Evolutionary conservation across 2,797 vertebrate species (phyloP), one percentile per base, ranked within the genome.

Genomic region (Anguilla marmorata): DNA sequence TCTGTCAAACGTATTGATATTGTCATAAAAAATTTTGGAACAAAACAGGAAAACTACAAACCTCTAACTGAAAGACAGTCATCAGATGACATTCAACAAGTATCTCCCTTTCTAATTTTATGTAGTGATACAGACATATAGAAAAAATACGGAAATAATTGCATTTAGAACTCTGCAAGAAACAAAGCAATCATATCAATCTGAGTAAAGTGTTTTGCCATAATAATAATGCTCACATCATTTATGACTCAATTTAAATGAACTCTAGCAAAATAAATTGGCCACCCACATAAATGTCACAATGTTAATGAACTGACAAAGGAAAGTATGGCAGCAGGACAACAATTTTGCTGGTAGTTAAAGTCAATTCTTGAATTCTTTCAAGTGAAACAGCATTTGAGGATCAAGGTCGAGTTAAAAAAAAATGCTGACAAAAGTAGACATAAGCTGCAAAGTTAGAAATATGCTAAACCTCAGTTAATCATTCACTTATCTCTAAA

Each of bases 261-360:
- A 16, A 76, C 72, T 33, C 72, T 76, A 21, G 30, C 72, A 41
- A 76, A 76, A 37, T 76, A 76, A 76, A 41, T 76, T 76, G 72
- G 12, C 11, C 33, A 16, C 14, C 33, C 72, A 76, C 33, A 41
- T 37, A 37, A 76, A 41, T 41, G 72, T 41, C 33, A 41, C 72
- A 41, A 19, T 37, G 72, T 76, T 76, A 76, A 76, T 76, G 30
- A 76, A 76, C 33, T 41, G 30, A 41, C 33, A 76, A 76, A 76
- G 12, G 16, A 3, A 41, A 33, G 33, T 33, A 33, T 11, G 9
- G n/a, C 69, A 74, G 30, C 30, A 41, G 30, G 72, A 41, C 33
- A 41, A 41, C 30, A 76, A 41, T 76, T 37, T 12, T 8, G 7
- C 30, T 6, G 72, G 30, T 19, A 76, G 37, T 41, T 41, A 41